Percentiles rank a stretch among this genome's conserved stretches.
Evolutionary conservation across 2,888 invertebrate species (phyloP).

Genomic region (Tyria jacobaeae): DNA sequence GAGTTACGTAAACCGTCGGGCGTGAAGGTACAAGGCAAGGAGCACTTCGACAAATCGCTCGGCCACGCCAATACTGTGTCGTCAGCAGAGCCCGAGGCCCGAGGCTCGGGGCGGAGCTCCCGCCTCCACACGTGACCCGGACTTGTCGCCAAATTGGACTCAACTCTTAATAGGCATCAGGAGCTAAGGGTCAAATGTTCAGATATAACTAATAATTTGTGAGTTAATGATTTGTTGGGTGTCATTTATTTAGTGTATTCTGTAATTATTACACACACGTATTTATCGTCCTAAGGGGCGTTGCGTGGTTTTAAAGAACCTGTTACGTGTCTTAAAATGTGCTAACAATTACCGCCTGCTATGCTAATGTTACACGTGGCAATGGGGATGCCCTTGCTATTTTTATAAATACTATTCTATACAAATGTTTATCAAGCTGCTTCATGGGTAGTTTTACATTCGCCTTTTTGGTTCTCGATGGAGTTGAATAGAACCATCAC

Average conservation of each 20-base stretch:
- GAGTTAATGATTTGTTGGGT: slow-evolving; percentile 14
- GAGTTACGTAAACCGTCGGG: slow-evolving; percentile 32
- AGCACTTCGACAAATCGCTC: slow-evolving; percentile 37
- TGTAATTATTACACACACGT: not conserved
- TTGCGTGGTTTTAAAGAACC: no score
- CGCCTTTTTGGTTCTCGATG: no score
- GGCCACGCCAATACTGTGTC: slow-evolving; percentile 74
- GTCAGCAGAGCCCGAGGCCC: slow-evolving; percentile 64
- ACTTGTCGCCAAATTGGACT: slow-evolving; percentile 38
- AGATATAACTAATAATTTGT: slow-evolving; percentile 12
- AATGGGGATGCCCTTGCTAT: no score
- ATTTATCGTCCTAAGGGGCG: no score
- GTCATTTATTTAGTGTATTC: not conserved
- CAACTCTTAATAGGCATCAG: not conserved
- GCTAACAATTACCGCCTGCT: no score
- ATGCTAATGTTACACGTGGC: no score
- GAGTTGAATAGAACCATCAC: no score
- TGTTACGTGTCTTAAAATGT: no score
- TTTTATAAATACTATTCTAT: no score
- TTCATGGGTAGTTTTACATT: no score
- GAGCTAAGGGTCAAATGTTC: slow-evolving; percentile 12
- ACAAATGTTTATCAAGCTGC: no score
- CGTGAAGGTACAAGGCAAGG: slow-evolving; percentile 44
- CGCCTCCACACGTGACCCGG: slow-evolving; percentile 57
- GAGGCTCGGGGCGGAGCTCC: slow-evolving; percentile 67